Evolutionary conservation across 2,888 invertebrate genomes (phyloP).

Genomic region (Ecdyonurus torrentis): DNA sequence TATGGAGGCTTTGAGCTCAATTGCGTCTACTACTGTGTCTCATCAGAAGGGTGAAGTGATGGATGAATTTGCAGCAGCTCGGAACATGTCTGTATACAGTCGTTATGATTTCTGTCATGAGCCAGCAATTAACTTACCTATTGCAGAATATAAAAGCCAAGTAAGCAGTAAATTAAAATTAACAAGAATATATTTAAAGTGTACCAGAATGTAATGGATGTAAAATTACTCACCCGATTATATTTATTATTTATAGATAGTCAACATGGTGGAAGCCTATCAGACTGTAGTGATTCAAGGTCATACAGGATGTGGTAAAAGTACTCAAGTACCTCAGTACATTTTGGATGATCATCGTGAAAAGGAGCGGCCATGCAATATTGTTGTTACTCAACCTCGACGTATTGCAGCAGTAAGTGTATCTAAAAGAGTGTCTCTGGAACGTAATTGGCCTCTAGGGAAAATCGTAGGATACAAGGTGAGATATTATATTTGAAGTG

Average conservation of each 20-base stretch:
- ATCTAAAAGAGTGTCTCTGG: constrained; percentile 65
- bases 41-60: too few relatives aligned
- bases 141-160: constrained; percentile 18
- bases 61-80: too few relatives aligned
- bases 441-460: constrained; percentile 68
- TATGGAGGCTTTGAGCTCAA: too few relatives aligned
- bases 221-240: not conserved
- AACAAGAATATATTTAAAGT: not conserved
- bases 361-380: constrained; percentile 53
- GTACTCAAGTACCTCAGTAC: constrained; percentile 83
- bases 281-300: constrained; percentile 76
- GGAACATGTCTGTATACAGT: too few relatives aligned
- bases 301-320: constrained; percentile 89
- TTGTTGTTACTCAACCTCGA: constrained; percentile 84
- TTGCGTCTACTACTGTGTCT: too few relatives aligned
- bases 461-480: constrained; percentile 82
- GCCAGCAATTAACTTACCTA: constrained; percentile 18
- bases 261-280: constrained; percentile 45
- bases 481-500: too few relatives aligned
- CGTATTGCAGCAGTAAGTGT: constrained; percentile 86
- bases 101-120: constrained; percentile 23
- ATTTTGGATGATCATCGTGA: constrained; percentile 63
- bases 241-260: constrained; percentile 34
- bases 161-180: constrained; percentile 9
- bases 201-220: too few relatives aligned